Conservation (phyloP, 2,888 invertebrate species). For the Girardia tigrina region DNA sequence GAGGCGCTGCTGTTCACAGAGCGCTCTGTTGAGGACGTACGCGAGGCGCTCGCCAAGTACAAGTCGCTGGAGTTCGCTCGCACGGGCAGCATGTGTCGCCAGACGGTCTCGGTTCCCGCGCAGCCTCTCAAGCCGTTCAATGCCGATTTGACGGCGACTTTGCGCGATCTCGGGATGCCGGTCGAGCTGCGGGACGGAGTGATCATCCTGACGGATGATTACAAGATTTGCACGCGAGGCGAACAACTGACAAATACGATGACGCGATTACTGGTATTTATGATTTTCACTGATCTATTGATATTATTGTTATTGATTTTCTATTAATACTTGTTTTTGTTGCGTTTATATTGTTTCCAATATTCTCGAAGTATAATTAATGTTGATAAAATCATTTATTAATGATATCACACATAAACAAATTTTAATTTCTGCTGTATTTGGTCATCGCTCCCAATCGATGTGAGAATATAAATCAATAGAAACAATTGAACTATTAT, state of each 20-base stretch:
- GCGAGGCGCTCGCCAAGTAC: not conserved
- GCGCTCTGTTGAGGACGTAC: not conserved
- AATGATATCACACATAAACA: too few species aligned
- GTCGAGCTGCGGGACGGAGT: not conserved
- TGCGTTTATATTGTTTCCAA: too few species aligned
- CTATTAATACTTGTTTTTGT: too few species aligned
- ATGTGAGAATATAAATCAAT: too few species aligned
- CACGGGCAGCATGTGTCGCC: not conserved
- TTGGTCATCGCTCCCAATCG: too few species aligned
- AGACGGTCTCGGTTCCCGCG: not conserved
- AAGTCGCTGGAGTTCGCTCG: not conserved
- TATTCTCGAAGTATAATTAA: too few species aligned
- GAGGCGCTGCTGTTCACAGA: not conserved
- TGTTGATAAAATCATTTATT: too few species aligned
- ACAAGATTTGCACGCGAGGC: conserved; percentile 11
- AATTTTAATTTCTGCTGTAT: too few species aligned
- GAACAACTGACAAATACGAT: not conserved
- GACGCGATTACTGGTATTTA: not conserved
- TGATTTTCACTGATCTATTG: too few species aligned
- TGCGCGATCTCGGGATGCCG: not conserved
- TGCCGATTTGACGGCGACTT: not conserved
- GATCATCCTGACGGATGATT: not conserved
- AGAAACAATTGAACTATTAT: too few species aligned
- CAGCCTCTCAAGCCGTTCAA: not conserved
- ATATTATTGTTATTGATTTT: too few species aligned